Conservation (phyloP, 2,113 vertebrate species). For the Prionailurus viverrinus region DNA sequence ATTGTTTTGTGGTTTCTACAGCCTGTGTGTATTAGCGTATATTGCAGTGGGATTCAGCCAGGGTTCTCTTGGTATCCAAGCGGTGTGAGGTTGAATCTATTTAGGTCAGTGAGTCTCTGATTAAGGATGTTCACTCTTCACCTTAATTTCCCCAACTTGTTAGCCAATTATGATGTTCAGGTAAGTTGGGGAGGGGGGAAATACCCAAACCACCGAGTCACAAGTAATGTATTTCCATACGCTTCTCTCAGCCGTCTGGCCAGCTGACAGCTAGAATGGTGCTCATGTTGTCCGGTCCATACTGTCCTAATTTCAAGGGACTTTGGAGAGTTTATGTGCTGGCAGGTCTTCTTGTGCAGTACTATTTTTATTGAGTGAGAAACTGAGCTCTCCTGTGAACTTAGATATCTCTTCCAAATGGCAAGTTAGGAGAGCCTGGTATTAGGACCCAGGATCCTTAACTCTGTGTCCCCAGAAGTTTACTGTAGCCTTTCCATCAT, state of each 20-base stretch:
- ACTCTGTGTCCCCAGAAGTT: background rate
- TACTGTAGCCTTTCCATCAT: background rate
- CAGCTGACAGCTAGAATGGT: background rate
- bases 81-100: background rate
- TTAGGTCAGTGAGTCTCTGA: background rate
- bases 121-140: background rate
- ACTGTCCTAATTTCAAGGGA: slow-evolving; percentile 44
- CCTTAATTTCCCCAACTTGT: slow-evolving; percentile 6
- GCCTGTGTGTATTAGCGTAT: background rate
- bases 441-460: background rate
- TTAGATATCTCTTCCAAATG: slow-evolving; percentile 38
- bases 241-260: background rate
- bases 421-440: background rate
- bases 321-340: slow-evolving; percentile 52
- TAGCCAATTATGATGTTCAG: slow-evolving; percentile 39
- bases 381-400: slow-evolving; percentile 2
- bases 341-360: slow-evolving; percentile 32
- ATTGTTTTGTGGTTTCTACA: background rate
- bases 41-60: background rate
- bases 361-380: slow-evolving; percentile 63
- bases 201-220: slow-evolving; percentile 24
- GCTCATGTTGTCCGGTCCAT: slow-evolving; percentile 3
- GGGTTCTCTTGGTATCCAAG: background rate
- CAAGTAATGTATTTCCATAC: background rate
- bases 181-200: background rate